A percentile compares a stretch with the other conserved stretches of the same genome.
phyloP scores from a whole-genome alignment of 2,888 invertebrate species.

The Erebia aethiops region DNA sequence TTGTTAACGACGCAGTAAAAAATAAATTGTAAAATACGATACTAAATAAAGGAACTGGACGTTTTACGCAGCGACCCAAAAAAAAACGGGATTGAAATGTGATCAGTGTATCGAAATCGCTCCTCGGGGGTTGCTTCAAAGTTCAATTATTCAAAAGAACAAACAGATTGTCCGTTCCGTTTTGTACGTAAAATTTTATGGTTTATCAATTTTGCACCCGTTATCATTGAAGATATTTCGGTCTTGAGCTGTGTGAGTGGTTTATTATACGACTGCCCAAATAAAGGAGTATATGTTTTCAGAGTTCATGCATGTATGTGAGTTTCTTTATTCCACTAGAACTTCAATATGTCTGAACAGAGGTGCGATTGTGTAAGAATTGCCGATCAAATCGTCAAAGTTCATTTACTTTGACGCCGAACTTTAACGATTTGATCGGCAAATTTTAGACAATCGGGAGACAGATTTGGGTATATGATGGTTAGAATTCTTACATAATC shows the following conservation, averaged over 20 bases:
- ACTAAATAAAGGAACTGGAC: conserved; percentile 1
- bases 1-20: conserved; percentile 4
- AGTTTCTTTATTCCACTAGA: too few species aligned
- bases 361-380: too few species aligned
- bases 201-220: conserved; percentile 42
- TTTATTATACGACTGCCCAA: too few species aligned
- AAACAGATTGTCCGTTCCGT: conserved; percentile 36
- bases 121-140: conserved; percentile 29
- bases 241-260: conserved; percentile 3
- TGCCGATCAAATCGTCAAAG: too few species aligned
- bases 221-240: conserved; percentile 1
- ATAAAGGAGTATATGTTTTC: too few species aligned
- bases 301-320: too few species aligned
- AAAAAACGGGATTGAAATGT: conserved; percentile 27
- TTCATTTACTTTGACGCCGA: too few species aligned
- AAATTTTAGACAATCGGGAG: too few species aligned
- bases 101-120: conserved; percentile 25
- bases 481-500: too few species aligned
- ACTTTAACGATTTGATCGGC: too few species aligned
- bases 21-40: conserved; percentile 3
- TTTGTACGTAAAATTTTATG: conserved; percentile 33
- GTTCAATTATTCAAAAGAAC: conserved; percentile 37
- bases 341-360: too few species aligned
- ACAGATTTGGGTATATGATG: too few species aligned
- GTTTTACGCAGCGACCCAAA: conserved; percentile 24